Base-by-base conservation (phyloP, 53 echinoderm and acorn worm species). In the Holothuria scabra region DNA sequence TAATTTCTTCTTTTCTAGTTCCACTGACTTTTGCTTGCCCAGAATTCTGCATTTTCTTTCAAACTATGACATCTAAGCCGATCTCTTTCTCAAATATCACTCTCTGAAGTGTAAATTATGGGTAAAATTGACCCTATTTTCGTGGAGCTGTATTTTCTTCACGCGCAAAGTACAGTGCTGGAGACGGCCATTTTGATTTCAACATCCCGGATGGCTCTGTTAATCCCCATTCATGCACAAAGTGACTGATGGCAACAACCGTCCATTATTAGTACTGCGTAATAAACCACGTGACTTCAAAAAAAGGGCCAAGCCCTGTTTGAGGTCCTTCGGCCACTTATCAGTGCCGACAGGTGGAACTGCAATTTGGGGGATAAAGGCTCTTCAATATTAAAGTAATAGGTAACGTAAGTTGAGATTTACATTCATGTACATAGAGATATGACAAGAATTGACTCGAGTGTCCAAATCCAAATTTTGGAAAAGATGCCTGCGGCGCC, bases 1-100 rank as follows among this genome's bases (percentile, higher is more conserved):
- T 76, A 48, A 25, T 76, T 46, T 76, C 78, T 26, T 78, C 58
- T 78, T 78, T 58, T 78, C 58, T 58, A 33, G 78, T 59, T 78
- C 78, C 78, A 32, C 49, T 26, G 32, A 56, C 56, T 57, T 78
- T 78, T 57, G 28, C 29, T 57, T 78, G 78, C 56, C 78, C 78
- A 57, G 58, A 78, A 78, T 56, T 78, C 78, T 78, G 78, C 78
- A 78, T 78, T 57, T 78, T 78, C 78, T 57, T 78, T 11, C 58
- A 57, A 57, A 57, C 41, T 18, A 26, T 56, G 32, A 56, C 56
- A 78, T 57, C 58, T 46, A 31, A 57, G 58, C 78, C 56, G 57
- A 78, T 19, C 29, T 58, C 19, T 78, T 4, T 56, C 30, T 58
- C 31, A 78, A 78, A 78, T 58, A 52, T 29, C 56, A 72, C 22